phyloP scores from a whole-genome alignment of 2,797 vertebrate species.

The Pitangus sulphuratus region DNA sequence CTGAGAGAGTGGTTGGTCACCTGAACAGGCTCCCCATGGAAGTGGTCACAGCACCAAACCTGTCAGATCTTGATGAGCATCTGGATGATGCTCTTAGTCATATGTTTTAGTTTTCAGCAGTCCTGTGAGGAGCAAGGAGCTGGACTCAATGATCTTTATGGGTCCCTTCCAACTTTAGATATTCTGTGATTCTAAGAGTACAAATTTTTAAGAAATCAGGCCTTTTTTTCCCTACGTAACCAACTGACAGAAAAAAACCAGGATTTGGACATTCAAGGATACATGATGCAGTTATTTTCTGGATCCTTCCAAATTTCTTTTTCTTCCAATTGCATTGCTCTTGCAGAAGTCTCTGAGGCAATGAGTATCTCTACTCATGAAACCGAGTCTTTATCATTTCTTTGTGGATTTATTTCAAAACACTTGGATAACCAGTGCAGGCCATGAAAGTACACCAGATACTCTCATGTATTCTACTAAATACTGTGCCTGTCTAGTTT shows the following conservation, averaged over 20 bases:
- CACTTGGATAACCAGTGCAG: neutral
- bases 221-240: neutral
- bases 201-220: neutral
- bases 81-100: neutral
- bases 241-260: neutral
- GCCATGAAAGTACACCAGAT: neutral
- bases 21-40: neutral
- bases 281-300: neutral
- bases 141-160: neutral
- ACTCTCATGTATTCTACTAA: neutral
- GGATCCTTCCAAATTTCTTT: neutral
- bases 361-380: neutral
- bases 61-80: neutral
- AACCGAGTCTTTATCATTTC: neutral
- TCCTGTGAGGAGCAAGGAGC: neutral
- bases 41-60: neutral
- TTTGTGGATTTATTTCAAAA: slow-evolving; percentile 12
- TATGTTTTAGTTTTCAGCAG: neutral
- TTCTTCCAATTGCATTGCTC: neutral
- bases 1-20: rapidly evolving
- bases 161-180: neutral
- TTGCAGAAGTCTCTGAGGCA: neutral
- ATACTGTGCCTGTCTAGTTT: neutral
- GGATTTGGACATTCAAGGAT: neutral
- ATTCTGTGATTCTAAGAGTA: neutral